Evolutionary conservation across 2,888 invertebrate genomes (phyloP).

Genomic region (Notocelia uddmanniana): DNA sequence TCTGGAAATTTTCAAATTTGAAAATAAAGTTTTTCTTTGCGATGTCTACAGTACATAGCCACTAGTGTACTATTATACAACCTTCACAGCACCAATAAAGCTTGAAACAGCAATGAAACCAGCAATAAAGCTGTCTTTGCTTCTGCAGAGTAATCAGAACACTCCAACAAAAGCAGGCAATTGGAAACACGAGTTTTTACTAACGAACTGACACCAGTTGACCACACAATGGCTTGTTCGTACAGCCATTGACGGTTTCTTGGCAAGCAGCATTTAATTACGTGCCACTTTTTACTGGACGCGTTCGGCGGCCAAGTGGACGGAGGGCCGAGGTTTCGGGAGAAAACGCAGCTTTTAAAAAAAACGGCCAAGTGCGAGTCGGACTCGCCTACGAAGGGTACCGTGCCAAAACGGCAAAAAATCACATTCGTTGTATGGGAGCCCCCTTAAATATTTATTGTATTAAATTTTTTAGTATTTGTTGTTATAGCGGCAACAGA

Average conservation of each 20-base stretch:
- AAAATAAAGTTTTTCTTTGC: too few relatives aligned
- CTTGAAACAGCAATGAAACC: neutral
- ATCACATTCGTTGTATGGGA: too few relatives aligned
- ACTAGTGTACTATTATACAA: too few relatives aligned
- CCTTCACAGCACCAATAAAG: neutral
- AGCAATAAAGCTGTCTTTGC: neutral
- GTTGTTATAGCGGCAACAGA: too few relatives aligned
- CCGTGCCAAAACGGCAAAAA: too few relatives aligned
- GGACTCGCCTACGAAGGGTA: too few relatives aligned
- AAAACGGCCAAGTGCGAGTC: too few relatives aligned
- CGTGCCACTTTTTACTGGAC: conserved; percentile 63
- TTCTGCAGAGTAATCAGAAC: neutral
- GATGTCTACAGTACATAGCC: too few relatives aligned
- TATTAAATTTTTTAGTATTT: too few relatives aligned
- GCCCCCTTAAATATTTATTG: too few relatives aligned
- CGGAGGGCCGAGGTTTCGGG: conserved; percentile 3
- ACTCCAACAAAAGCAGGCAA: conserved; percentile 5
- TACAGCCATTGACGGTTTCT: conserved; percentile 69
- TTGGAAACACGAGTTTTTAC: conserved; percentile 10
- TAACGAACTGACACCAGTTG: conserved; percentile 16
- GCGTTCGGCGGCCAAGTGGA: conserved; percentile 53
- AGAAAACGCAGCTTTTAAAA: neutral
- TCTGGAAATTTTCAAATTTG: too few relatives aligned
- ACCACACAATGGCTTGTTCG: conserved; percentile 55
- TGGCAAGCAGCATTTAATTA: conserved; percentile 73